Evolutionary conservation across 2,113 vertebrate species (phyloP).

Genomic region (Microcebus griseorufus): DNA sequence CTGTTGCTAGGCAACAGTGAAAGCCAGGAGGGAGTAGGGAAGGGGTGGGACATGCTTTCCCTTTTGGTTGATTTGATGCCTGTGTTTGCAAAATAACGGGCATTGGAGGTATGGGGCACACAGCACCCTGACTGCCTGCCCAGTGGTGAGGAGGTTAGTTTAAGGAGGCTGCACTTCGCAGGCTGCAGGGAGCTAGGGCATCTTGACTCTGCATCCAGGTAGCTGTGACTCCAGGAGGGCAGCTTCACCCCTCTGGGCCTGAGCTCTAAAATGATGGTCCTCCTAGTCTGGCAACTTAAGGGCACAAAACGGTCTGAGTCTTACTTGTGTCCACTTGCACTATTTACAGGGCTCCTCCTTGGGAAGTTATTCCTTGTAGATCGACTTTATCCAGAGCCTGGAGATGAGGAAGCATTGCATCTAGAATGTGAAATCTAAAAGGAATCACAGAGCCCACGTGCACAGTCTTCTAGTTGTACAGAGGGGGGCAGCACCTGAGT

Average conservation of each 20-base stretch:
- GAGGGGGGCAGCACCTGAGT: not conserved
- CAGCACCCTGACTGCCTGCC: not conserved
- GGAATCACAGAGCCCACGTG: not conserved
- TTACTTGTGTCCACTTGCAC: not conserved
- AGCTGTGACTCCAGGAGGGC: not conserved
- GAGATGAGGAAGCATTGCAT: not conserved
- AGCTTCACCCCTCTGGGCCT: not conserved
- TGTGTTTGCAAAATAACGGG: not conserved
- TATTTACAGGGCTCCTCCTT: not conserved
- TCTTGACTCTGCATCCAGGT: not conserved
- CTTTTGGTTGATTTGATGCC: conserved; percentile 13
- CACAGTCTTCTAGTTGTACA: not conserved
- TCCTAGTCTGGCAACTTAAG: not conserved
- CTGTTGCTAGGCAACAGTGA: conserved; percentile 70
- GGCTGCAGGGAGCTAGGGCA: not conserved
- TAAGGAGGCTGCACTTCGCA: rapidly evolving
- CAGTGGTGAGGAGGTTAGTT: not conserved
- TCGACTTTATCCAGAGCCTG: not conserved
- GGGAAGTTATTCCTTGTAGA: not conserved
- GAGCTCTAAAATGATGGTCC: not conserved
- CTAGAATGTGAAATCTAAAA: not conserved
- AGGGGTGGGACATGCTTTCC: not conserved
- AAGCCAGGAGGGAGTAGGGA: not conserved
- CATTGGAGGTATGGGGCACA: not conserved
- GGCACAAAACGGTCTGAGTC: not conserved